These are phyloP conservation scores for Sebastes itinus DNA, from an alignment of 2,797 vertebrate species.

Conservation along the genomic window DNA sequence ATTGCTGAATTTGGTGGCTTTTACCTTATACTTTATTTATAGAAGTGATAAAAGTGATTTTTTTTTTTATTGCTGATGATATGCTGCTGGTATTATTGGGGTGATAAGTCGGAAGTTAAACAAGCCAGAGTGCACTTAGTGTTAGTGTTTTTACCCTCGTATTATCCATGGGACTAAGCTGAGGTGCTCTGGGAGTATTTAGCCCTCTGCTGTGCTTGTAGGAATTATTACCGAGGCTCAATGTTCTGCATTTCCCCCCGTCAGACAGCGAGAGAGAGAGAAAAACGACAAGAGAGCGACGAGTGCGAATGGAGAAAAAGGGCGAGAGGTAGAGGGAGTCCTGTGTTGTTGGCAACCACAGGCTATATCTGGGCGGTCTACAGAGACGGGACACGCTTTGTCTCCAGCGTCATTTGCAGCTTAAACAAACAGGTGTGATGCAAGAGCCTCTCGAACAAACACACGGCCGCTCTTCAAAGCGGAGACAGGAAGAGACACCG, in stretches of 20 bases:
- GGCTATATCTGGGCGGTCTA: constrained; percentile 69
- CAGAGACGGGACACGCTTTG: constrained; percentile 71
- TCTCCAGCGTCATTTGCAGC: constrained; percentile 80
- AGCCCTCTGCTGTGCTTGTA: constrained; percentile 68
- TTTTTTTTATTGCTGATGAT: constrained; percentile 11
- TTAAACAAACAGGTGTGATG: constrained; percentile 85
- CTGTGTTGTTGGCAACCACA: constrained; percentile 77
- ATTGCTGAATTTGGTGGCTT: constrained; percentile 33
- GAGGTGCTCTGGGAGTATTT: constrained; percentile 73
- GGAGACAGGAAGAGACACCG: constrained; percentile 64
- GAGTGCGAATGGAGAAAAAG: constrained; percentile 39
- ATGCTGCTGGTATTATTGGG: constrained; percentile 48
- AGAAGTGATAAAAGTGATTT: constrained; percentile 3
- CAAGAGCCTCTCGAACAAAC: constrained; percentile 82
- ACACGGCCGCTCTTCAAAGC: constrained; percentile 72
- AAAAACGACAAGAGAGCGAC: constrained; percentile 14
- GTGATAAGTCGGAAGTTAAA: constrained; percentile 57
- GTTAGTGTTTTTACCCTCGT: constrained; percentile 67
- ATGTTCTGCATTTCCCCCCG: constrained; percentile 53
- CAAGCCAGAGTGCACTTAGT: constrained; percentile 49
- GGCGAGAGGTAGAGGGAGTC: constrained; percentile 62
- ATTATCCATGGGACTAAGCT: constrained; percentile 61
- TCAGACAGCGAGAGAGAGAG: constrained; percentile 19
- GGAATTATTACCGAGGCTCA: constrained; percentile 68
- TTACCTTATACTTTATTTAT: constrained; percentile 52